Evolutionary conservation across 2,797 vertebrate species (phyloP).

Genomic region (Tiaroga cobitis): DNA sequence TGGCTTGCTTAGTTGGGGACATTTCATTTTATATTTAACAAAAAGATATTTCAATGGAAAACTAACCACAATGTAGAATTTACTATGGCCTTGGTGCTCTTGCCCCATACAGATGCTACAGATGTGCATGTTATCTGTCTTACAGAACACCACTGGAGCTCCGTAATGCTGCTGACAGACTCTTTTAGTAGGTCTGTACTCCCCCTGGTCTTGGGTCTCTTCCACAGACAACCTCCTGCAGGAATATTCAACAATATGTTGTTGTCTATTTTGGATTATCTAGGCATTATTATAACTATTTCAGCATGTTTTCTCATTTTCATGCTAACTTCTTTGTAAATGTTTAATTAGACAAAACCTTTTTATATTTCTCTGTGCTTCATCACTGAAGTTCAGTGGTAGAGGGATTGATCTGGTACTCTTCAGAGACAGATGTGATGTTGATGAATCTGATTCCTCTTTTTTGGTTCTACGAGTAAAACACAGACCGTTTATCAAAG

Average conservation of each 20-base stretch:
- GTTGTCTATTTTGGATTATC: background rate
- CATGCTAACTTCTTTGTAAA: background rate
- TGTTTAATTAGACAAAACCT: too few species aligned
- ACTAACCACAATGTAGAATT: slow-evolving; percentile 30
- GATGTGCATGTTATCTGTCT: slow-evolving; percentile 24
- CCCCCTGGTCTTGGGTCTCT: background rate
- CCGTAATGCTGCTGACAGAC: slow-evolving; percentile 14
- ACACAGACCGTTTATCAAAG: background rate
- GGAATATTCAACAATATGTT: background rate
- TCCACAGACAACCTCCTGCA: background rate
- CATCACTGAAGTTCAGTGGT: background rate
- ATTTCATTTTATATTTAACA: too few species aligned
- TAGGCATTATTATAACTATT: background rate
- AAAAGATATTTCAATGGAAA: background rate
- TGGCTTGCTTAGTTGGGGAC: too few species aligned
- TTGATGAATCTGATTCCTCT: background rate
- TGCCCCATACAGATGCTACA: slow-evolving; percentile 36
- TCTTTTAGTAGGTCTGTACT: background rate
- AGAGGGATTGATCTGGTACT: background rate
- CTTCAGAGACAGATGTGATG: background rate
- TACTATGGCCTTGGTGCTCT: slow-evolving; percentile 20
- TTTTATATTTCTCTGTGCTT: background rate
- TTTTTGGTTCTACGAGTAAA: background rate
- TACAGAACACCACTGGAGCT: slow-evolving; percentile 32
- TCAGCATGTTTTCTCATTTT: background rate